A percentile compares a stretch with the other conserved stretches of the same genome.
Conservation (phyloP, 2,113 vertebrate genomes). For the Psilopsiagon aurifrons region DNA sequence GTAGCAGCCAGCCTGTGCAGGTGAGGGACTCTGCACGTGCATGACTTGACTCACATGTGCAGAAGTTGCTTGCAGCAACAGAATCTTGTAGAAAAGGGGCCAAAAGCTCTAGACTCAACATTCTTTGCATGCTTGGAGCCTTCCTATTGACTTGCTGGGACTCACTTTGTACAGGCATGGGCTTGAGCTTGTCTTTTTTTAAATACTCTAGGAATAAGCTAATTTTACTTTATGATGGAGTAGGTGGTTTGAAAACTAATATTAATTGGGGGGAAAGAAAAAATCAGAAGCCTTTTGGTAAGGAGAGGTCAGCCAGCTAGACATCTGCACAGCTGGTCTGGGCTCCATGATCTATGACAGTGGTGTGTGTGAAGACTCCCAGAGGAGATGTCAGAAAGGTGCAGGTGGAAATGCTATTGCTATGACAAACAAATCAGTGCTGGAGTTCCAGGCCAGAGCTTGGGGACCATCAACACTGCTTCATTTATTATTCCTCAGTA, state of each 20-base stretch:
- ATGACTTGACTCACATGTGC: neutral
- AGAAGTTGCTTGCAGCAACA: neutral
- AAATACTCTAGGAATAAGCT: neutral
- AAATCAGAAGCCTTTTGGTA: neutral
- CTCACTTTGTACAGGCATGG: neutral
- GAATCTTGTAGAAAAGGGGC: neutral
- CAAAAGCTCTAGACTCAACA: neutral
- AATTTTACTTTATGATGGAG: conserved; percentile 29
- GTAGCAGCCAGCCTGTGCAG: neutral
- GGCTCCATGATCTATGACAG: neutral
- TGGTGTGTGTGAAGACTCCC: neutral
- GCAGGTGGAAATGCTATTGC: conserved; percentile 60
- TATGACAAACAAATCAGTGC: neutral
- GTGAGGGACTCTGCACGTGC: rapidly evolving
- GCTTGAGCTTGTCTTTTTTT: neutral
- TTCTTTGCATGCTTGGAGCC: neutral
- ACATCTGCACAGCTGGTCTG: conserved; percentile 33
- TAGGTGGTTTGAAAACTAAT: conserved; percentile 6
- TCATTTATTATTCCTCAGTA: neutral
- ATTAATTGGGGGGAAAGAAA: neutral
- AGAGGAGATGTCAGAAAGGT: neutral
- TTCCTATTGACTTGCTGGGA: neutral
- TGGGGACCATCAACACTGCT: neutral
- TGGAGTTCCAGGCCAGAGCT: neutral
- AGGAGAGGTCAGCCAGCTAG: conserved; percentile 43